Base-by-base conservation (phyloP, 2,113 vertebrate genomes). In the Peucedramus taeniatus region DNA sequence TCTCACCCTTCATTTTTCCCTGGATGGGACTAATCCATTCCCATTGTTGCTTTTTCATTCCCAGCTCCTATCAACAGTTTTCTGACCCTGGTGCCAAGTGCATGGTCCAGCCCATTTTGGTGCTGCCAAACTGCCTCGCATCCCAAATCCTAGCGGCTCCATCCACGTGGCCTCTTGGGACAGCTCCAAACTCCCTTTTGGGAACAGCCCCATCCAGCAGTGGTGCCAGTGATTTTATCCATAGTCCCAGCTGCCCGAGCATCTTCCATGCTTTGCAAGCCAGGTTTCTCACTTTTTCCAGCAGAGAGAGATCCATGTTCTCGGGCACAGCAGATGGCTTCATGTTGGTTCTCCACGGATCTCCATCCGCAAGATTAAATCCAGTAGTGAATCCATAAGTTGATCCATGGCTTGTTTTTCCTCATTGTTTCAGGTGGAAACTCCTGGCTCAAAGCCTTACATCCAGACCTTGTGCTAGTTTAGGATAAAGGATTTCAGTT, bases 371-470 rank as follows among this genome's bases (percentile, higher is more conserved):
- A 37, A 15, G 19, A 69, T 65, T 80, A 47, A 90, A 85, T 22
- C 66, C 47, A 30, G 7, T 1, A 13, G 14, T 0, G 7, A 42
- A 19, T 68, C 44, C 7, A 0, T 45, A 57, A 72, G 0, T 40
- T 40, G 24, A 15, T 61, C 54, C 35, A 3, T 24, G 10, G 8
- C 3, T 76, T 50, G 10, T 72, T 79, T 87, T 71, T 14, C 33
- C 42, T 45, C 5, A 6, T 56, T 56, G 17, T 13, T 88, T 72
- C 80, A 88, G 23, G 16, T 39, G 49, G 11, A 76, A 28, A n/a
- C 37, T 74, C 37, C 28, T 65, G 31, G 4, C 33, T 78, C 0
- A 0, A 49, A 72, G 47, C 15, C 10, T n/a, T 44, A 5, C 19
- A 27, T 47, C 26, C 69, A 60, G 33, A 50, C 31, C 42, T 84